Conservation (phyloP, 2,797 vertebrate genomes). For the Urosaurus nigricauda region DNA sequence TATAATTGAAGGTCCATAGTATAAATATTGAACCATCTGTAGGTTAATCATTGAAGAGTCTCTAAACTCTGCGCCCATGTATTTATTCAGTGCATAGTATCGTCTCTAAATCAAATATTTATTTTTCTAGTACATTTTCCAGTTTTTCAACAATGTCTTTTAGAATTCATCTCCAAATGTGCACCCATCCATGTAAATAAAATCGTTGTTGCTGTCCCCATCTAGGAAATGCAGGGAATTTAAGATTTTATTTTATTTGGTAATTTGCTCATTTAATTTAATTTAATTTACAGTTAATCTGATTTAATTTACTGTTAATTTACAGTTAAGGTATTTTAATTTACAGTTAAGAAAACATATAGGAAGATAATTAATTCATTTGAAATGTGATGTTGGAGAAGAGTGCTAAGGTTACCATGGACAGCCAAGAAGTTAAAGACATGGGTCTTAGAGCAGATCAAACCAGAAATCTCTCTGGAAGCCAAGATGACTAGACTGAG, state of each 20-base stretch:
- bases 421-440: no score
- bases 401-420: no score
- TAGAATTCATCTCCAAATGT: neutral
- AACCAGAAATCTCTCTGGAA: no score
- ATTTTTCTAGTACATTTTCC: constrained; percentile 1
- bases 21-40: neutral
- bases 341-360: no score
- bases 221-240: neutral
- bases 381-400: no score
- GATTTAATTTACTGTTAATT: no score
- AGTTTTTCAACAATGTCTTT: constrained; percentile 1
- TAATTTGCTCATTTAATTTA: neutral
- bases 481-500: no score
- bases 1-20: neutral
- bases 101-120: neutral
- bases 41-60: neutral
- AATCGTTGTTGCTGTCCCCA: neutral
- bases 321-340: no score
- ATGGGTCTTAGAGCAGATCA: no score
- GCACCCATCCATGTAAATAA: neutral
- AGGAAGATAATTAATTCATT: no score
- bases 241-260: neutral
- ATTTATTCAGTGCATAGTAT: constrained; percentile 10
- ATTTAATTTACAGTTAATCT: no score
- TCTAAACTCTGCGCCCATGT: neutral